Conservation (phyloP, 2,888 invertebrate genomes). For the Zootermopsis nevadensis region DNA sequence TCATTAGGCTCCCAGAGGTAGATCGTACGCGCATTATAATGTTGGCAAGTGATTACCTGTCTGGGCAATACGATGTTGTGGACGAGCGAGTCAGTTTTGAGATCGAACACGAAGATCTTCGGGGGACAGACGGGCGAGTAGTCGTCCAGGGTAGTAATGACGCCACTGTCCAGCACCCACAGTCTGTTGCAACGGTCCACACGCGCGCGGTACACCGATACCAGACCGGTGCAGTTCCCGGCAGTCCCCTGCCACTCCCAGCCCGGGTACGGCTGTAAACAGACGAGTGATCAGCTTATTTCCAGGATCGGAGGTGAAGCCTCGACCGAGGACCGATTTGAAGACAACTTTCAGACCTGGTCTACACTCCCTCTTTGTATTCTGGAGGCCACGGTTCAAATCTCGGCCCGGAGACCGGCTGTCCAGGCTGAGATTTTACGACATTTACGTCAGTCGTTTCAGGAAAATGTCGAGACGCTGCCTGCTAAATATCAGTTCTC, state of each 20-base stretch:
- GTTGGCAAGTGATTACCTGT: constrained; percentile 59
- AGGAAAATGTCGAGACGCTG: too few relatives aligned
- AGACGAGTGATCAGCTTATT: too few relatives aligned
- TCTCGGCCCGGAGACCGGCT: too few relatives aligned
- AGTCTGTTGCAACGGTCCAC: constrained; percentile 84
- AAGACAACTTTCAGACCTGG: too few relatives aligned
- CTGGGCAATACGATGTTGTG: constrained; percentile 76
- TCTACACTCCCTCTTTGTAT: too few relatives aligned
- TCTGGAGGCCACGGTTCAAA: too few relatives aligned
- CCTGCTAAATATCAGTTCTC: too few relatives aligned
- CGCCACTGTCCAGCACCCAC: constrained; percentile 85
- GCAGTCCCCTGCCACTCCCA: constrained; percentile 82
- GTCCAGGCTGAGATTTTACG: too few relatives aligned
- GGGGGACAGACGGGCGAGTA: constrained; percentile 74
- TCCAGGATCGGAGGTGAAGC: too few relatives aligned
- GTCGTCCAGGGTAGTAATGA: constrained; percentile 63
- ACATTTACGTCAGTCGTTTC: too few relatives aligned
- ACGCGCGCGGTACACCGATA: constrained; percentile 82
- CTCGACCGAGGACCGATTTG: too few relatives aligned
- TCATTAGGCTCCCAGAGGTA: too few relatives aligned
- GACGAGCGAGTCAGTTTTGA: constrained; percentile 77
- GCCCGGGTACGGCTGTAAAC: constrained; percentile 74
- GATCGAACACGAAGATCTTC: constrained; percentile 83
- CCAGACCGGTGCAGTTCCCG: constrained; percentile 78
- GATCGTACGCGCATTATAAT: background rate